Evolutionary conservation across 2,888 invertebrate species (phyloP).

Genomic region (Troglohyphantes excavatus): DNA sequence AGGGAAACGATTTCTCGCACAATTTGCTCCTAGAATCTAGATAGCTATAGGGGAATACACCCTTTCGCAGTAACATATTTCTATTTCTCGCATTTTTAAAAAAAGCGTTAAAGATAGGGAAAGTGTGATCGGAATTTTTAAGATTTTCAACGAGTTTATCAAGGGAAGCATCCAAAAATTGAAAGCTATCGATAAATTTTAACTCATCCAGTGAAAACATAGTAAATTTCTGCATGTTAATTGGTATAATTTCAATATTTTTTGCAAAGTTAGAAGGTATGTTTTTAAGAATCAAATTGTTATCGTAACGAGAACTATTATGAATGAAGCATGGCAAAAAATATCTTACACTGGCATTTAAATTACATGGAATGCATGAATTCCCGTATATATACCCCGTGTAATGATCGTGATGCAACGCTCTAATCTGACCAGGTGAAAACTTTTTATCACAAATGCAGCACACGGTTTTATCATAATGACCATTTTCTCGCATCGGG

Average conservation of each 20-base stretch:
- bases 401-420: constrained; percentile 9
- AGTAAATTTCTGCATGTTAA: constrained; percentile 75
- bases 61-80: constrained; percentile 1
- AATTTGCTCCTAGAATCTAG: not conserved
- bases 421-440: not conserved
- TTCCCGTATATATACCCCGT: not conserved
- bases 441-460: constrained; percentile 12
- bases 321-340: not conserved
- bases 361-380: not conserved
- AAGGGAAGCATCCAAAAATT: constrained; percentile 24
- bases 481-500: not conserved
- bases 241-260: constrained; percentile 36
- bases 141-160: constrained; percentile 19
- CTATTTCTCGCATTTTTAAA: not conserved
- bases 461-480: not conserved
- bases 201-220: constrained; percentile 21
- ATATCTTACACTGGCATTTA: not conserved
- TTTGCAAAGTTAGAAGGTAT: not conserved
- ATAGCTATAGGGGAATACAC: constrained; percentile 11
- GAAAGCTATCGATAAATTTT: constrained; percentile 25
- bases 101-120: constrained; percentile 5
- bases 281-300: constrained; percentile 5
- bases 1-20: not conserved
- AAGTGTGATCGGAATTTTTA: constrained; percentile 7
- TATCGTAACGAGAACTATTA: constrained; percentile 12